phyloP scores from a whole-genome alignment of 2,888 invertebrate species.

The Aphrophora alni region DNA sequence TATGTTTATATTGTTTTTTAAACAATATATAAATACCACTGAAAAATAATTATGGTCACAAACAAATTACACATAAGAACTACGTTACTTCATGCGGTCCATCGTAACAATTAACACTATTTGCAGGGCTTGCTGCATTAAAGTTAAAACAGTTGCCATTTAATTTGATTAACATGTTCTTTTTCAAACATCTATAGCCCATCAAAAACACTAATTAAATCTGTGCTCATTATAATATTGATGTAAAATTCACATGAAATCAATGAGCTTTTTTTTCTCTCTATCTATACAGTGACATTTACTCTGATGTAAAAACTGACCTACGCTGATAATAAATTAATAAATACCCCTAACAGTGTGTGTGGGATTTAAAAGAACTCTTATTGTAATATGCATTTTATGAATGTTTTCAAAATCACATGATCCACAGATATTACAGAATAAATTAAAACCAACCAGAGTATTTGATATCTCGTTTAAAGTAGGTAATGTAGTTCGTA shows the following conservation, averaged over 20 bases:
- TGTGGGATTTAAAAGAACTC: background rate
- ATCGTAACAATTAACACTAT: background rate
- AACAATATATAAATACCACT: slow-evolving; percentile 13
- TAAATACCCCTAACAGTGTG: background rate
- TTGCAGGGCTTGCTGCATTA: background rate
- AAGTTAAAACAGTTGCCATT: background rate
- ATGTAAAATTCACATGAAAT: background rate
- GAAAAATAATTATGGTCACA: slow-evolving; percentile 1
- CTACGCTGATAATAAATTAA: background rate
- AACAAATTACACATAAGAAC: slow-evolving; percentile 6
- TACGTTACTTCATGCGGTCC: background rate
- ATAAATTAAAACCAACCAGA: background rate
- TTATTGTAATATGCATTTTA: background rate
- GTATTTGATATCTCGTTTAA: background rate
- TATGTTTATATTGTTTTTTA: background rate
- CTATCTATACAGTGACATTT: background rate
- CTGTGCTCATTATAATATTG: background rate
- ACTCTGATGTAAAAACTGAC: background rate
- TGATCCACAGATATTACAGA: background rate
- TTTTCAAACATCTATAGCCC: background rate
- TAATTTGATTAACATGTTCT: background rate
- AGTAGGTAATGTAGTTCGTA: slow-evolving; percentile 3
- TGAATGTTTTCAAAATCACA: background rate
- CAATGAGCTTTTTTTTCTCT: background rate
- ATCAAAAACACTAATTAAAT: background rate